phyloP scores from a whole-genome alignment of 2,113 vertebrate genomes.

The Brachirus orientalis region DNA sequence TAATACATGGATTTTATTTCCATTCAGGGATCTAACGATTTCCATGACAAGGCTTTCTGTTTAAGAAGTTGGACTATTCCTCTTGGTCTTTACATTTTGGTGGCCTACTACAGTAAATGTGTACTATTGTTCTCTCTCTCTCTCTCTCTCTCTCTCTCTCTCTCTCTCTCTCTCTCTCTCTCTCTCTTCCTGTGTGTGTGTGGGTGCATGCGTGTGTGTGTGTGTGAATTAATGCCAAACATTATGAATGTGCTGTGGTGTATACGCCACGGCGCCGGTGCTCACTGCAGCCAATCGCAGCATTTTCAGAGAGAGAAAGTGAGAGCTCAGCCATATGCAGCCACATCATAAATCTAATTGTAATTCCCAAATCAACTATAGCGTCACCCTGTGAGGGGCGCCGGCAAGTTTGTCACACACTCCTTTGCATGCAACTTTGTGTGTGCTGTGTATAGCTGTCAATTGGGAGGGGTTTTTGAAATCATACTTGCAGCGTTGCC shows the following conservation, averaged over 20 bases:
- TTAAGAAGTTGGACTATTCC: conserved; percentile 64
- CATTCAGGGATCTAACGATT: conserved; percentile 65
- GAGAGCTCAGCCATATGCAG: conserved; percentile 84
- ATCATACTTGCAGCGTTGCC: conserved; percentile 76
- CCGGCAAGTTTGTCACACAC: conserved; percentile 67
- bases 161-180: conserved; percentile 11
- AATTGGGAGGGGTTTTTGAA: conserved; percentile 62
- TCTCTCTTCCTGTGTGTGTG: conserved; percentile 22
- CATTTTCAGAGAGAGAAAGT: conserved; percentile 66
- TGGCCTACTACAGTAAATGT: conserved; percentile 69
- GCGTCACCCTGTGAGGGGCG: conserved; percentile 67
- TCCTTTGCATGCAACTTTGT: conserved; percentile 57
- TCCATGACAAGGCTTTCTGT: conserved; percentile 65
- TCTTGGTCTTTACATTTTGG: conserved; percentile 63
- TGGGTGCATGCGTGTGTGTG: conserved; percentile 22
- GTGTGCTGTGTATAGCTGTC: conserved; percentile 14
- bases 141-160: too few relatives aligned
- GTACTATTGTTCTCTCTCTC: conserved; percentile 65
- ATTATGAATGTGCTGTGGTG: conserved; percentile 63
- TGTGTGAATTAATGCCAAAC: conserved; percentile 63
- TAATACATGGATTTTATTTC: conserved; percentile 45
- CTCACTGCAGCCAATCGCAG: conserved; percentile 63
- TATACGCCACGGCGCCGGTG: conserved; percentile 69
- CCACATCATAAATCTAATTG: conserved; percentile 87
- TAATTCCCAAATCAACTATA: conserved; percentile 84